Evolutionary conservation across 2,113 vertebrate genomes (phyloP), one percentile per base, ranked within the genome.

Genomic region (Corydoras maculifer): DNA sequence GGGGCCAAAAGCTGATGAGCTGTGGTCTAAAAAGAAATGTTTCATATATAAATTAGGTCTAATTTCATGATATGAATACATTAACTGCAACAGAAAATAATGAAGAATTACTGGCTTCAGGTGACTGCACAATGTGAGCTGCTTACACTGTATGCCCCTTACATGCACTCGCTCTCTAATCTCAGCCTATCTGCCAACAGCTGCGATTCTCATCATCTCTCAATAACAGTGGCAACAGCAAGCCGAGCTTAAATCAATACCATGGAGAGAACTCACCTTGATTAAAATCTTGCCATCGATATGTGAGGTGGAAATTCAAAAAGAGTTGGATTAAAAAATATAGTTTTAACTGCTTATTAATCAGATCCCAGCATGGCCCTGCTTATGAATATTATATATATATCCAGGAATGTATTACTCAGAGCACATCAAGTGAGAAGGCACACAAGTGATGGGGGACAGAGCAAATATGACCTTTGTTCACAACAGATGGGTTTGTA

Each of bases 1-100:
- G 9, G 93, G 91, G 54, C 89, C 80, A 7, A 86, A 77, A 35
- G 91, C 88, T 11, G 90, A 79, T 0, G 84, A 88, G 88, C 86
- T 76, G 83, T 75, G 82, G 82, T 78, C 78, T 80, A 64, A 15
- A 53, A 9, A 12, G 61, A 43, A 43, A 8, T 43, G 35, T 43
- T 43, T 43, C 35, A 43, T 43, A 43, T 8, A 43, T 43, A 8
- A 43, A 5, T 43, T 5, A 43, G 7, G 35, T 43, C 35, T 43
- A 43, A 4, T 8, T 43, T 43, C 7, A 43, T 4, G 35, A 43
- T 1, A 25, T 25, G 18, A 25, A 25, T 25, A 25, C 18, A 43
- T 43, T 43, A 43, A 43, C 35, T 43, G 35, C 35, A 43, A 43
- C 35, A 43, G 35, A 43, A 43, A 43, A 43, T 43, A 43, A 25